These are phyloP conservation scores for Epinephelus awoara DNA, from an alignment of 2,797 vertebrate genomes.

Conservation along the genomic window DNA sequence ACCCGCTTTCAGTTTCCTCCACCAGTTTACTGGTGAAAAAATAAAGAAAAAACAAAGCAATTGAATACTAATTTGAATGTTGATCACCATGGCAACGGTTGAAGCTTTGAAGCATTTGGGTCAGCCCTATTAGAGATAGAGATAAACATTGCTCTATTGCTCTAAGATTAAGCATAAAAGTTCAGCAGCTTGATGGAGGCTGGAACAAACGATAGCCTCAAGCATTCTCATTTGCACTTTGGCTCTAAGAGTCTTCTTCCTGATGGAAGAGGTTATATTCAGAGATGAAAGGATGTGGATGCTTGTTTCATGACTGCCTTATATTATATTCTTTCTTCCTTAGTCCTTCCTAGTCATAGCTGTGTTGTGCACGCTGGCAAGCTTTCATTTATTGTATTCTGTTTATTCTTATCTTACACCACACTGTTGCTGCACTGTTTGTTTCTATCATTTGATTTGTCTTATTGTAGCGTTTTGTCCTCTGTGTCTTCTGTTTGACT, in stretches of 20 bases:
- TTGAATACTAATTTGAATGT: no score
- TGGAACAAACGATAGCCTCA: background rate
- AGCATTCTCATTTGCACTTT: background rate
- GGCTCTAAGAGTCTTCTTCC: background rate
- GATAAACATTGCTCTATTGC: background rate
- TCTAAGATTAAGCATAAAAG: background rate
- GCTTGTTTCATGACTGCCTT: background rate
- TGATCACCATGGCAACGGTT: no score
- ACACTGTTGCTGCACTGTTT: background rate
- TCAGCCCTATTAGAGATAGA: no score
- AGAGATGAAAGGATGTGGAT: no score
- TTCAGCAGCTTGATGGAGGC: slow-evolving; percentile 3
- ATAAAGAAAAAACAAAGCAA: no score
- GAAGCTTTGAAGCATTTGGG: no score
- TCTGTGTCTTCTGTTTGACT: background rate
- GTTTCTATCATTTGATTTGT: background rate
- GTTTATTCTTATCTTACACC: background rate
- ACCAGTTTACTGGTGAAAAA: no score
- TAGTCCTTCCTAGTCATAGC: no score
- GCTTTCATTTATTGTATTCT: no score
- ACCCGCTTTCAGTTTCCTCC: no score
- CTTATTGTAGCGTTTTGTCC: background rate
- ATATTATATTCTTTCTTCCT: background rate
- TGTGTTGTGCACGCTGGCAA: background rate
- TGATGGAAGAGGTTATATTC: no score